Evolutionary conservation across 2,113 vertebrate species (phyloP).

Genomic region (Lipophrys pholis): DNA sequence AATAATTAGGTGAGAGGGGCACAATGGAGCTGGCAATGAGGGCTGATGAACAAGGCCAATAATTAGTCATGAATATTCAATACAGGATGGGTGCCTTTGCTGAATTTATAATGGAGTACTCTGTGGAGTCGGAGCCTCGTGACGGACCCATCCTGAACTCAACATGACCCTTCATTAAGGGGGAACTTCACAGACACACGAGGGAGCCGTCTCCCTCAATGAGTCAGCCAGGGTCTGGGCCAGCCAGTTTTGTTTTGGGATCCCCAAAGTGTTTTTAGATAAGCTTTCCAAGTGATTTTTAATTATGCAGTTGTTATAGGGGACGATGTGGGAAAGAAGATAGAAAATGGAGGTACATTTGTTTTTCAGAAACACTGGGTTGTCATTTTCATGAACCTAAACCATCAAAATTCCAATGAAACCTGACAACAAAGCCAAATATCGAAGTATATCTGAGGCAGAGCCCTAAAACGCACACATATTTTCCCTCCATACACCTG

Average conservation of each 20-base stretch:
- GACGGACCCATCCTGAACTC: conserved; percentile 44
- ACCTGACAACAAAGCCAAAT: too few species aligned
- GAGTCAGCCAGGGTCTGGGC: conserved; percentile 3
- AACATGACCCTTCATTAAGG: conserved; percentile 53
- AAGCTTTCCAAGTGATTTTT: conserved; percentile 25
- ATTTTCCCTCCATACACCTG: too few species aligned
- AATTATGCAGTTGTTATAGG: neutral
- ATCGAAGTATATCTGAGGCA: too few species aligned
- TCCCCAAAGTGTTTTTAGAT: conserved; percentile 27
- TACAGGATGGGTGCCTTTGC: conserved; percentile 43
- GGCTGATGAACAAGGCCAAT: conserved; percentile 58
- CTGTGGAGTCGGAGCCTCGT: conserved; percentile 44
- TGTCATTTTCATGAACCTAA: too few species aligned
- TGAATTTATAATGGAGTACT: conserved; percentile 62
- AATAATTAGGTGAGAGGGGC: conserved; percentile 77
- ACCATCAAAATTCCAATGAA: too few species aligned
- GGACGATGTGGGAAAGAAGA: too few species aligned
- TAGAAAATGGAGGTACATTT: too few species aligned
- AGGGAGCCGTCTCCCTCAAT: conserved; percentile 2
- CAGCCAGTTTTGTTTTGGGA: conserved; percentile 4
- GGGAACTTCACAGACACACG: conserved; percentile 26
- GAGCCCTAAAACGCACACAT: too few species aligned
- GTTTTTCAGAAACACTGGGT: too few species aligned
- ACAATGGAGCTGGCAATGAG: conserved; percentile 72
- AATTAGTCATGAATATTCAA: conserved; percentile 86